Conservation (phyloP, 2,113 vertebrate genomes). For the Osmerus eperlanus region DNA sequence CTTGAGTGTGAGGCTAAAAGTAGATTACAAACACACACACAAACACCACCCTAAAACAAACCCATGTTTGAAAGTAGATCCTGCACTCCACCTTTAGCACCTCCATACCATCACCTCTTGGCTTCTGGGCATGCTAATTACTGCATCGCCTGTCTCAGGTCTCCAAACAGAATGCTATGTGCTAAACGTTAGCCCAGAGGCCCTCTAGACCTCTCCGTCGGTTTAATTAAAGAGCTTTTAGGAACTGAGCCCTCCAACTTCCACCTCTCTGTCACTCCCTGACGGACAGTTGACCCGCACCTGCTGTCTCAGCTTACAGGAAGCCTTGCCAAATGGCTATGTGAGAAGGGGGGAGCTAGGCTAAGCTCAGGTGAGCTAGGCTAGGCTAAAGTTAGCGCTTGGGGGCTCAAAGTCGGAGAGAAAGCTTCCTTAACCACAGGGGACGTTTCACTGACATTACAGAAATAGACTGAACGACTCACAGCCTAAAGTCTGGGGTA, state of each 20-base stretch:
- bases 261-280: constrained; percentile 22
- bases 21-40: constrained; percentile 33
- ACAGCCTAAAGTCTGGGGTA: neutral
- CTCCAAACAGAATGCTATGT: constrained; percentile 31
- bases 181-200: constrained; percentile 38
- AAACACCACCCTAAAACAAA: constrained; percentile 21
- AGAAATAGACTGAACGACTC: neutral
- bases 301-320: constrained; percentile 47
- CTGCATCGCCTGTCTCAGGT: constrained; percentile 21
- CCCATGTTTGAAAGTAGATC: constrained; percentile 34
- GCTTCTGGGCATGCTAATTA: constrained; percentile 36
- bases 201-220: constrained; percentile 33
- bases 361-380: constrained; percentile 13
- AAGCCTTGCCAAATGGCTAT: constrained; percentile 28
- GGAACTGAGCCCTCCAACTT: constrained; percentile 10
- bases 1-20: constrained; percentile 40
- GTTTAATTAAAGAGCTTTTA: constrained; percentile 69
- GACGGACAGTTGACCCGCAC: constrained; percentile 53
- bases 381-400: constrained; percentile 6
- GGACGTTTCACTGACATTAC: neutral
- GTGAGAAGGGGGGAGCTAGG: neutral
- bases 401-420: neutral
- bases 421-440: neutral
- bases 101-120: constrained; percentile 20
- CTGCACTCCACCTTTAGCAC: constrained; percentile 1